Evolutionary conservation across 2,113 vertebrate genomes (phyloP), one percentile per base, ranked within the genome.

Genomic region (Arvicanthis niloticus): DNA sequence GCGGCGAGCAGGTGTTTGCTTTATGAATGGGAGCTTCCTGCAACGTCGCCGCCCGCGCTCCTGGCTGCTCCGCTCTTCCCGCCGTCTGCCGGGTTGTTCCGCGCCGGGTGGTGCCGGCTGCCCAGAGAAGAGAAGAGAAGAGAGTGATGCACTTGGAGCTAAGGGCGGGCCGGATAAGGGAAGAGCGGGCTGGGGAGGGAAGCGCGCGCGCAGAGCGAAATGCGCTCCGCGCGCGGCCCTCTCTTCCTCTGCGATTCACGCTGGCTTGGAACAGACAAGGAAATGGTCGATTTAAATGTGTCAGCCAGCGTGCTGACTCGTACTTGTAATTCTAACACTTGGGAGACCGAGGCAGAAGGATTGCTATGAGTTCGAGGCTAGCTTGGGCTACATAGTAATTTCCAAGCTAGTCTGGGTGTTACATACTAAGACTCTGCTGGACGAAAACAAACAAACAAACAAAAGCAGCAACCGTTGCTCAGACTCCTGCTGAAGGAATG

Each of bases 61-160:
- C n/a, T 2, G 21, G 58, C 62, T 21, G 56, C 65, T 16, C 1
- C 5, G 21, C 58, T 77, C 82, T 73, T 60, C 60, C 48, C 26
- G 72, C 70, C 37, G 22, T n/a, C 21, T 53, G 48, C 98, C 97
- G 94, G 98, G 90, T 77, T 82, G 70, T 97, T 87, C 82, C 51
- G 40, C 45, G 81, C 88, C 37, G 37, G 40, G 26, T 62, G 21
- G 40, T 67, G 40, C 29, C 3, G 45, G 62, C 42, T 65, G 29
- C 60, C 16, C 16, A 3, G 42, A 48, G 60, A 67, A 45, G 29
- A n/a, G n/a, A n/a, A n/a, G n/a, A 82, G 65, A 70, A 51, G 13
- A 19, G 34, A 7, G 34, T 4, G 48, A 48, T 7, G 12, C 22
- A 45, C 62, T 70, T 13, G 91, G 90, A 95, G 75, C 96, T 98